These are phyloP conservation scores for Melinaea marsaeus DNA, from an alignment of 2,888 invertebrate species.

Conservation along the genomic window DNA sequence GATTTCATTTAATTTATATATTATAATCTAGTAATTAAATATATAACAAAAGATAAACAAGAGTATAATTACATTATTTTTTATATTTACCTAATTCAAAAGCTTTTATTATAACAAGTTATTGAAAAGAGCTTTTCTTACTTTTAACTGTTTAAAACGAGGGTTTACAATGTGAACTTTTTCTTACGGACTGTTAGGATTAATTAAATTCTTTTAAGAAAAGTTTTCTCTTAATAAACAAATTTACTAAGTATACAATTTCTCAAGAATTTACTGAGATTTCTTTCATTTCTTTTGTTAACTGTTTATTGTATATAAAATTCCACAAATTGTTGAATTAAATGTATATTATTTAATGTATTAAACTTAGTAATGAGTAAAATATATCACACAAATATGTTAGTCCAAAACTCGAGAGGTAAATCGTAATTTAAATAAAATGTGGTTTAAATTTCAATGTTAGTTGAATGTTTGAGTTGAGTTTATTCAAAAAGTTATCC, in stretches of 20 bases:
- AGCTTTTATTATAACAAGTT: conserved; percentile 27
- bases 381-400: neutral
- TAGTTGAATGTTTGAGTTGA: conserved; percentile 20
- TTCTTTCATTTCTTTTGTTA: neutral
- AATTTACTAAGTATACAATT: neutral
- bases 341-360: no score
- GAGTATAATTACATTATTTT: conserved; percentile 11
- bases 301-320: neutral
- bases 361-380: no score
- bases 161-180: conserved; percentile 22
- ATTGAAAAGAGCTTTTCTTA: conserved; percentile 27
- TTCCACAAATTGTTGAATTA: no score
- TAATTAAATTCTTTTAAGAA: conserved; percentile 26
- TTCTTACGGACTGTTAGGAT: conserved; percentile 23
- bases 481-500: conserved; percentile 52
- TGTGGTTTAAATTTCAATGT: neutral
- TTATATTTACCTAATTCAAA: conserved; percentile 22
- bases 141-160: conserved; percentile 18
- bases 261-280: conserved; percentile 2
- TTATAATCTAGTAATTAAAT: no score
- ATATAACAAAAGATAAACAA: neutral
- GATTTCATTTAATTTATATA: no score
- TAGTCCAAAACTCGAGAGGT: neutral
- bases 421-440: neutral
- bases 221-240: conserved; percentile 12